Evolutionary conservation across 1,140 invertebrate species (phyloP).

Genomic region (Zaprionus africanus): DNA sequence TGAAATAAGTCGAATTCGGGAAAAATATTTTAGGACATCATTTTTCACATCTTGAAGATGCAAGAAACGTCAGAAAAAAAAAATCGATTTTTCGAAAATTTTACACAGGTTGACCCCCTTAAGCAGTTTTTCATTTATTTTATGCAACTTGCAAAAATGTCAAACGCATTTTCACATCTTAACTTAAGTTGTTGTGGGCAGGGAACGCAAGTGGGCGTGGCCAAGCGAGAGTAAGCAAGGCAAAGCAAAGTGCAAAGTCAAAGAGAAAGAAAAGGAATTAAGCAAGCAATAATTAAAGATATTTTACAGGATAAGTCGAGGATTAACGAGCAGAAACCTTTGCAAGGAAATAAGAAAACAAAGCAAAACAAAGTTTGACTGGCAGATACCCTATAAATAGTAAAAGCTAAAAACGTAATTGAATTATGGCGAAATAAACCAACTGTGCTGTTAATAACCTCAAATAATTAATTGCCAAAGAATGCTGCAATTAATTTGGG

Average conservation of each 20-base stretch:
- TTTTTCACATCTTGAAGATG: too few species aligned
- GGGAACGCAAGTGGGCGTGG: background rate
- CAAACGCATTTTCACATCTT: constrained; percentile 63
- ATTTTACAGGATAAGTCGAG: background rate
- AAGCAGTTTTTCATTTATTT: constrained; percentile 80
- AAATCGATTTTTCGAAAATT: too few species aligned
- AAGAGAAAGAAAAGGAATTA: constrained; percentile 14
- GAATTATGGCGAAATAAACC: background rate
- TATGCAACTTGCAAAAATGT: constrained; percentile 74
- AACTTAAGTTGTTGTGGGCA: constrained; percentile 4
- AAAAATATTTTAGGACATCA: too few species aligned
- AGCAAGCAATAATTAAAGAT: constrained; percentile 8
- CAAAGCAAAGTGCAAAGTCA: background rate
- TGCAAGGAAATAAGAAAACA: background rate
- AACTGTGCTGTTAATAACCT: background rate
- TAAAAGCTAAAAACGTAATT: background rate
- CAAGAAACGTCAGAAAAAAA: too few species aligned
- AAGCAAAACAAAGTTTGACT: background rate
- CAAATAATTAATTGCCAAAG: background rate
- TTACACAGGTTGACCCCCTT: too few species aligned
- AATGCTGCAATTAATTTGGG: background rate
- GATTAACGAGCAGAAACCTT: background rate
- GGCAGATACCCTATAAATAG: background rate
- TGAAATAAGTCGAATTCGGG: too few species aligned
- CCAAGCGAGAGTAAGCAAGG: background rate